These are phyloP conservation scores for Paraescarpia echinospica DNA, from an alignment of 1,140 invertebrate genomes.

Conservation along the genomic window DNA sequence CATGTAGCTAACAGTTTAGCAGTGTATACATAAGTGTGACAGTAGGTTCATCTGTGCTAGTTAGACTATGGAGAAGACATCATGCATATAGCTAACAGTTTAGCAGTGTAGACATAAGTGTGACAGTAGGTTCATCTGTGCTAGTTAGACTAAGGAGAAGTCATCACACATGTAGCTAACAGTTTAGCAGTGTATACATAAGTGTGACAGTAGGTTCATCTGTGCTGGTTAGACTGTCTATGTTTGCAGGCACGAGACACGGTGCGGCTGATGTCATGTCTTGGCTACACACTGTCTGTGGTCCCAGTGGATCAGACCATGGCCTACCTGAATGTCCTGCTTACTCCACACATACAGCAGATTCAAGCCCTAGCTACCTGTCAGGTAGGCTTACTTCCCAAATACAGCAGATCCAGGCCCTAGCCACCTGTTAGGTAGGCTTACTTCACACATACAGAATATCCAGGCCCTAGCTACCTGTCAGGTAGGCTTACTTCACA, in stretches of 20 bases:
- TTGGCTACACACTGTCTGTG: conserved; percentile 74
- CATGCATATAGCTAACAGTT: no score
- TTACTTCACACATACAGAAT: conserved; percentile 21
- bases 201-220: no score
- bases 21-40: no score
- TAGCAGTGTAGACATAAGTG: no score
- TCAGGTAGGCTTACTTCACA: conserved; percentile 29
- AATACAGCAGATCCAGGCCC: background rate
- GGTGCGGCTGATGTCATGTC: conserved; percentile 74
- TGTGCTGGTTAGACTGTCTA: no score
- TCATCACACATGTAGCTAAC: no score
- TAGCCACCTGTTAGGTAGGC: conserved; percentile 19
- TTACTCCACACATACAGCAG: conserved; percentile 70
- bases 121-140: no score
- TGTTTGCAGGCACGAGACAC: conserved; percentile 63
- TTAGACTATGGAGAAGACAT: no score
- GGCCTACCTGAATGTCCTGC: conserved; percentile 69
- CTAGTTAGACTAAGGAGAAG: no score
- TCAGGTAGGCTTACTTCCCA: conserved; percentile 28
- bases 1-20: no score
- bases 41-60: no score
- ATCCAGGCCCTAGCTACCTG: background rate
- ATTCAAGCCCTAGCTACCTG: conserved; percentile 61
- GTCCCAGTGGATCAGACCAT: conserved; percentile 68
- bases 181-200: no score